A percentile compares a stretch with the other conserved stretches of the same genome.
phyloP scores from a whole-genome alignment of 2,797 vertebrate species.

The Eulemur coronatus region DNA sequence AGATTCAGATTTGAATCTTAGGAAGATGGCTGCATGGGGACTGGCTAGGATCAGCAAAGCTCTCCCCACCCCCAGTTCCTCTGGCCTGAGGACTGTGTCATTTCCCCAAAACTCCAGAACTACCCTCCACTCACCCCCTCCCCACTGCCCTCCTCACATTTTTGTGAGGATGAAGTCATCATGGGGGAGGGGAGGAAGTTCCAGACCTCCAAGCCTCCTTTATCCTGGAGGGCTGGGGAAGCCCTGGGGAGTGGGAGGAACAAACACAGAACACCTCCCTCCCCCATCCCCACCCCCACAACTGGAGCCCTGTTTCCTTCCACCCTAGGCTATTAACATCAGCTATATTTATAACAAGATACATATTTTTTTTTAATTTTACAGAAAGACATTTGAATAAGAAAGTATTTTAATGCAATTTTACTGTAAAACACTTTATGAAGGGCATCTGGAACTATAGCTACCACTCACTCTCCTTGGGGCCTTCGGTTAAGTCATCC shows the following conservation, averaged over 20 bases:
- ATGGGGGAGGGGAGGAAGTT: constrained; percentile 90
- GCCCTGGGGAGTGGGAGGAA: not conserved
- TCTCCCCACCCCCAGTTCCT: not conserved
- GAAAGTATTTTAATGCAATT: constrained; percentile 86
- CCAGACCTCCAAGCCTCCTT: constrained; percentile 93
- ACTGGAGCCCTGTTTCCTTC: constrained; percentile 76
- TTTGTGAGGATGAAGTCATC: constrained; percentile 95
- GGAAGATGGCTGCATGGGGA: not conserved
- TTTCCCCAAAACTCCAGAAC: not conserved
- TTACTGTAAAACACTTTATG: constrained; percentile 90
- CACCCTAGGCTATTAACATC: not conserved
- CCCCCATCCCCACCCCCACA: not conserved
- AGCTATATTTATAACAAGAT: constrained; percentile 82
- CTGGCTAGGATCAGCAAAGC: not conserved
- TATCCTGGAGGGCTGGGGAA: constrained; percentile 91
- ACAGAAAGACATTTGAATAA: constrained; percentile 59
- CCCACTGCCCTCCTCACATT: constrained; percentile 83
- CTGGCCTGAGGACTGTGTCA: not conserved
- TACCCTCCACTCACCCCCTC: not conserved
- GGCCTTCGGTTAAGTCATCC: constrained; percentile 86
- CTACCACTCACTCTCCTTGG: constrained; percentile 91
- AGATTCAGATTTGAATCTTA: not conserved
- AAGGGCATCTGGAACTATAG: constrained; percentile 91
- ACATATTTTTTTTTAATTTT: not conserved
- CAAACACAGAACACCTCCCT: not conserved